phyloP scores from a whole-genome alignment of 1,140 invertebrate genomes.

The Oedothorax gibbosus region DNA sequence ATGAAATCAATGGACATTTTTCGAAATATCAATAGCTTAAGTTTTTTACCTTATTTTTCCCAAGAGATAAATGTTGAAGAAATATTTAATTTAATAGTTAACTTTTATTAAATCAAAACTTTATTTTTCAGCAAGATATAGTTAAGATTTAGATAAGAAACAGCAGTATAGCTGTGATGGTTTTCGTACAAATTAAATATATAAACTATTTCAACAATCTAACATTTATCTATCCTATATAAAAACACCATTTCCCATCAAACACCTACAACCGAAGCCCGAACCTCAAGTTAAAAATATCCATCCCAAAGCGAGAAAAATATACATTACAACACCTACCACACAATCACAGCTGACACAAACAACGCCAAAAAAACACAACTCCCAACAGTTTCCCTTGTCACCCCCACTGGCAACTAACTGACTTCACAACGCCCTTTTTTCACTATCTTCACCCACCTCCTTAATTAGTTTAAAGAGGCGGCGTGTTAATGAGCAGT shows the following conservation, averaged over 20 bases:
- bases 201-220: no score
- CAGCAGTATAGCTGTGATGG: no score
- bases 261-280: neutral
- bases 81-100: no score
- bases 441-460: neutral
- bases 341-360: constrained; percentile 5
- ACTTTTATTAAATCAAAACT: no score
- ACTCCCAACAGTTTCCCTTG: neutral
- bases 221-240: no score
- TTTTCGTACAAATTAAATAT: no score
- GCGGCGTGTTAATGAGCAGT: constrained; percentile 26
- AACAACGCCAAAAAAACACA: neutral
- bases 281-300: neutral
- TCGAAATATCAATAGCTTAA: no score
- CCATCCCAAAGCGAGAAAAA: neutral
- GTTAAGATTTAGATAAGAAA: no score
- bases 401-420: neutral
- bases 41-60: no score
- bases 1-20: no score
- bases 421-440: neutral
- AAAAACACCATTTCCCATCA: neutral
- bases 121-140: no score
- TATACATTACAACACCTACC: neutral
- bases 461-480: constrained; percentile 36
- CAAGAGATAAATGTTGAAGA: no score